Base-by-base conservation (phyloP, 2,113 vertebrate species). In the Lepus europaeus region DNA sequence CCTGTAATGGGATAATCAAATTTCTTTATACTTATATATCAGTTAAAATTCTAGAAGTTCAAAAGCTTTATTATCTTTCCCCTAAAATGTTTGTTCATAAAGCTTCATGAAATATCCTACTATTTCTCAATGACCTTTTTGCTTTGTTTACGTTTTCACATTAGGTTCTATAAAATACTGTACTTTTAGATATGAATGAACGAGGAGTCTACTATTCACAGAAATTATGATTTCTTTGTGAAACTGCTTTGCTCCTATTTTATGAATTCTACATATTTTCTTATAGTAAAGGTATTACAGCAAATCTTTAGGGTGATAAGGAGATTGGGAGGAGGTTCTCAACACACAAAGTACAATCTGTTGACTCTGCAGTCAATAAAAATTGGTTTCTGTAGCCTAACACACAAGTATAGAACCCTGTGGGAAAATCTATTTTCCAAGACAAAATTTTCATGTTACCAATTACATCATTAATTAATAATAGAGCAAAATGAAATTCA, bases 131-230 rank as follows among this genome's bases (percentile, higher is more conserved):
- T 64, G 51, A 68, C 2, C 0, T 33, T 39, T 87, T 89, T 84
- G 17, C 17, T 96, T 90, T 81, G 4, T 84, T 87, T 96, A 68
- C 22, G 19, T 94, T 94, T 83, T 29, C 33, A 91, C 39, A 86
- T 90, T 85, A 94, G 68, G 27, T 27, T 84, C 22, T 77, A 89
- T 49, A 27, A 91, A 96, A 73, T 9, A 84, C 64, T 63, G 5
- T 51, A 80, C 61, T 88, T 96, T 85, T 80, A 87, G 70, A 56
- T 53, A 87, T 72, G 10, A 77, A 49, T 82, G 27, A 78, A 78
- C 73, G 19, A 59, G 2, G 33, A 45, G 6, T 45, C 45, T n/a
- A 20, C 10, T n/a, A 89, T 76, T 72, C 83, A 81, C 13, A 82
- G 25, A 70, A 89, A 66, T 70, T 3, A 90, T 45, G n/a, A 2